Percentiles rank a stretch among this genome's conserved stretches.
phyloP scores from a whole-genome alignment of 2,113 vertebrate species.

The Callipepla californica region DNA sequence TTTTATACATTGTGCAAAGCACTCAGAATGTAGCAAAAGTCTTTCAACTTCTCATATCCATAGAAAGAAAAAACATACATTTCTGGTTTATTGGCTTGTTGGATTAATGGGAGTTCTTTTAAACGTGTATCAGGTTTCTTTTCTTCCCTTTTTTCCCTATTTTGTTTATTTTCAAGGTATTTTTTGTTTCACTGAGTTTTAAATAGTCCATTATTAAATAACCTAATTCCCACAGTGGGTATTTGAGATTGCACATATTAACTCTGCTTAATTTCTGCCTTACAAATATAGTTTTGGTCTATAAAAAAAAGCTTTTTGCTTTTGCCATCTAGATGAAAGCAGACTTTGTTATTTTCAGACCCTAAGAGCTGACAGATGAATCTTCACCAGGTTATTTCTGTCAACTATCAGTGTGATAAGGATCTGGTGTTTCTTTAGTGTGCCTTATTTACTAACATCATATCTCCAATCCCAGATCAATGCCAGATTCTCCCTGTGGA shows the following conservation, averaged over 20 bases:
- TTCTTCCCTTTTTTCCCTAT: too few species aligned
- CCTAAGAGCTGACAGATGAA: not conserved
- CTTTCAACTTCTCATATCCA: not conserved
- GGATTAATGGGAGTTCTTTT: not conserved
- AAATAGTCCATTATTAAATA: not conserved
- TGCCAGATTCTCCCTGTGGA: rapidly evolving
- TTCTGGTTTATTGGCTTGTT: not conserved
- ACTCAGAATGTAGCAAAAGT: not conserved
- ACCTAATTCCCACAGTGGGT: not conserved
- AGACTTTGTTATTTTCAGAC: not conserved
- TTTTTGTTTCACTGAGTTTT: not conserved
- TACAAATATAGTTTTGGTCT: not conserved
- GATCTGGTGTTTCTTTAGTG: not conserved
- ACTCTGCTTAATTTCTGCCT: not conserved
- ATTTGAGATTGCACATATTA: not conserved
- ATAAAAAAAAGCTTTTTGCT: not conserved
- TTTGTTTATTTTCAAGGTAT: too few species aligned
- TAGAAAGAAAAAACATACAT: not conserved
- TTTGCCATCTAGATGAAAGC: not conserved
- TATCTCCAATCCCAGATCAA: not conserved
- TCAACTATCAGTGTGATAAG: not conserved
- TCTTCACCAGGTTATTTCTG: not conserved
- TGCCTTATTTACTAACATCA: not conserved
- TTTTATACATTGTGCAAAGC: not conserved
- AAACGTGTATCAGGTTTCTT: not conserved